Percentiles rank a stretch among this genome's conserved stretches.
Evolutionary conservation across 2,797 vertebrate species (phyloP).

Genomic region (Echiichthys vipera): DNA sequence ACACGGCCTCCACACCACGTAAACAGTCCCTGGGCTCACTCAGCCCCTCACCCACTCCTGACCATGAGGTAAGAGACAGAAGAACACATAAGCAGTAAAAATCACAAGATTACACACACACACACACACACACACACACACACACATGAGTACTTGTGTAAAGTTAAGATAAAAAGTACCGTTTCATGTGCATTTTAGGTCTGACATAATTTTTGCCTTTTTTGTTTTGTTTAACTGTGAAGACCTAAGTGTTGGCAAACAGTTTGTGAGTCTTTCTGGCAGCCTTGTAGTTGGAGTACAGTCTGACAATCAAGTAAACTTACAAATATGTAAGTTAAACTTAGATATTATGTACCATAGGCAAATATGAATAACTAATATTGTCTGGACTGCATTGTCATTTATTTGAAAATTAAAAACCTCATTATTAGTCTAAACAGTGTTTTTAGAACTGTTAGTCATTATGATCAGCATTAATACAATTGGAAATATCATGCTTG

Average conservation of each 20-base stretch:
- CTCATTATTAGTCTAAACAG: background rate
- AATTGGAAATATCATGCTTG: background rate
- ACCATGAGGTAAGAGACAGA: conserved; percentile 89
- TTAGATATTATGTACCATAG: background rate
- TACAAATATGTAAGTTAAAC: background rate
- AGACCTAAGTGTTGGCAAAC: background rate
- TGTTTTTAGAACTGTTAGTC: background rate
- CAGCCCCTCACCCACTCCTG: conserved; percentile 93
- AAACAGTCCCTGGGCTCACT: conserved; percentile 91
- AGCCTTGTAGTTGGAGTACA: background rate
- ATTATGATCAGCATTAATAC: background rate
- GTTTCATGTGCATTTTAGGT: background rate
- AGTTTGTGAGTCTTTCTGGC: background rate
- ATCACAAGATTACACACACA: too few species aligned
- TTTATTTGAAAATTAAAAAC: conserved; percentile 1
- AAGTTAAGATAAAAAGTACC: too few species aligned
- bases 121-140: too few species aligned
- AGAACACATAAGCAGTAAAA: too few species aligned
- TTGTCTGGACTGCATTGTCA: background rate
- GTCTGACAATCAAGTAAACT: background rate
- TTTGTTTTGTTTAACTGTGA: background rate
- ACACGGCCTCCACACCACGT: conserved; percentile 68
- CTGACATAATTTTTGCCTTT: background rate
- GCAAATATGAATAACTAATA: background rate
- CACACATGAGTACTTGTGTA: too few species aligned